Evolutionary conservation across 2,888 invertebrate genomes (phyloP), one percentile per base, ranked within the genome.

Genomic region (Oligia strigilis): DNA sequence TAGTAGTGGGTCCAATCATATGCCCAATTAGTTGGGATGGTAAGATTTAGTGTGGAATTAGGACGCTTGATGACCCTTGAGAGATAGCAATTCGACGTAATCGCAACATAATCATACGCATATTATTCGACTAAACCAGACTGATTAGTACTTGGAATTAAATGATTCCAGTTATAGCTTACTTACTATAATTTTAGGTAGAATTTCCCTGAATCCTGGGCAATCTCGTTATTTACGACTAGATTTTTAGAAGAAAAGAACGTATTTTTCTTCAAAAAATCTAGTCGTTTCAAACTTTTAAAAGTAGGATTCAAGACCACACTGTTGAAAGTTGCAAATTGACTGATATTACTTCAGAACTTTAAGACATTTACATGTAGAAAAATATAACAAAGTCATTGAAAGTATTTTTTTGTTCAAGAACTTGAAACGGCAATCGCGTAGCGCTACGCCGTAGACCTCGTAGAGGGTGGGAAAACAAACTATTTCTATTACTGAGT

Each of bases 391-490:
- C 83, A 72, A 89, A 85, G 79, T 73, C 79, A 78, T 87, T 81
- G 60, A 86, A 83, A 81, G 84, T 81, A 23, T 81, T 83, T 86
- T 81, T 88, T 87, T 87, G 74, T 72, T 70, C 40, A 71, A 78
- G 62, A 76, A 78, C 70, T 80, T 64, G 77, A 65, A 82, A 77
- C 77, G 64, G 62, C 79, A 73, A 49, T 72, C 69, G 55, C 74
- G 85, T 82, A 81, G 80, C 87, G 77, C 89, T 88, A 82, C 87
- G 87, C 62, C 87, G 87, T 88, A 87, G 85, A 60, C 69, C n/a
- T 72, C 78, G 87, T 87, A 77, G 84, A 77, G 75, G 77, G 67
- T 70, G 62, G 69, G 46, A 87, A 75, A 88, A 86, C 75, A 86
- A 80, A 83, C 78, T 77, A 88, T 87, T 86, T 86, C 79, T 83